phyloP scores from a whole-genome alignment of 2,113 vertebrate genomes.

The Antechinus stuartii region DNA sequence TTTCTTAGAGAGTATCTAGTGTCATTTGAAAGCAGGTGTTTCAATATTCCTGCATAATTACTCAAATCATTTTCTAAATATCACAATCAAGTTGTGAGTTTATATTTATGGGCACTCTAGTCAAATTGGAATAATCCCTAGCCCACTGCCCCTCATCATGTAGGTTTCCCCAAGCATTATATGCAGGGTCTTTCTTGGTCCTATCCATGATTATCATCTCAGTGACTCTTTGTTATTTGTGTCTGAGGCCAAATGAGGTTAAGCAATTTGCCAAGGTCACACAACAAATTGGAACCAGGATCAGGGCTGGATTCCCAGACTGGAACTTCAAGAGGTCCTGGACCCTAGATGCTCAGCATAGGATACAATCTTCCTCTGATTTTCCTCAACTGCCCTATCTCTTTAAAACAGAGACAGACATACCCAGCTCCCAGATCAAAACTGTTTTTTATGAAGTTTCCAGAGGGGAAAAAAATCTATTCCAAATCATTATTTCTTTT shows the following conservation, averaged over 20 bases:
- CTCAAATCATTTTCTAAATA: not conserved
- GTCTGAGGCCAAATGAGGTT: not conserved
- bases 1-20: not conserved
- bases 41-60: not conserved
- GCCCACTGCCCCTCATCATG: not conserved
- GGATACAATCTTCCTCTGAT: not conserved
- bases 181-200: not conserved
- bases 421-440: not conserved
- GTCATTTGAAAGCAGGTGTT: not conserved
- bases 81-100: not conserved
- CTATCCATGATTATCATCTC: not conserved
- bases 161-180: not conserved
- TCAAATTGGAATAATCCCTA: not conserved
- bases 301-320: not conserved
- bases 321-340: not conserved
- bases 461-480: constrained; percentile 45
- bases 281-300: rapidly evolving
- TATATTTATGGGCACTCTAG: not conserved
- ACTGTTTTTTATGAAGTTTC: constrained; percentile 36
- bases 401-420: not conserved
- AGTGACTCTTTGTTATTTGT: not conserved
- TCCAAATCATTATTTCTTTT: constrained; percentile 34
- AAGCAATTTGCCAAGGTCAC: not conserved
- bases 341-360: not conserved
- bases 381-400: not conserved